phyloP scores from a whole-genome alignment of 2,888 invertebrate genomes.

The Chymomyza amoena region DNA sequence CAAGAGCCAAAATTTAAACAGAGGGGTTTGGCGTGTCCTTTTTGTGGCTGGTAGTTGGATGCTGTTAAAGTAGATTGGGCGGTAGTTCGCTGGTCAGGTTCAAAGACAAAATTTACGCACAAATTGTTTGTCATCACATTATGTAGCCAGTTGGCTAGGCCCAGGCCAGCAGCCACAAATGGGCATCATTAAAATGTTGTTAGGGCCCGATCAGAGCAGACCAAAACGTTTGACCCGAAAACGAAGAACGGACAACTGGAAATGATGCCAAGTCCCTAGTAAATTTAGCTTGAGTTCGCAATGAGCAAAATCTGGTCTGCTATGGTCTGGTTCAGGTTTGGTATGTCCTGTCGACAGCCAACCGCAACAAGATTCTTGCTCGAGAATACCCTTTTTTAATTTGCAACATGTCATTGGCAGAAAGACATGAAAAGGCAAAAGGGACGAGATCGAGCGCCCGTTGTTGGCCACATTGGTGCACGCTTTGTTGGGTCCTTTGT shows the following conservation, averaged over 20 bases:
- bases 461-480: slow-evolving; percentile 22
- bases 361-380: slow-evolving; percentile 65
- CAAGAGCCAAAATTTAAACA: neutral
- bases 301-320: slow-evolving; percentile 3
- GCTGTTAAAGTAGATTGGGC: neutral
- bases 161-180: slow-evolving; percentile 40
- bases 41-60: slow-evolving; percentile 5
- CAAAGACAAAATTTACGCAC: slow-evolving; percentile 57
- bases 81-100: slow-evolving; percentile 18
- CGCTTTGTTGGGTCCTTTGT: slow-evolving; percentile 69
- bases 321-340: slow-evolving; percentile 11
- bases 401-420: slow-evolving; percentile 73
- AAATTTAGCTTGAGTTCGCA: slow-evolving; percentile 18
- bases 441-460: slow-evolving; percentile 35
- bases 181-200: slow-evolving; percentile 72
- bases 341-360: slow-evolving; percentile 34
- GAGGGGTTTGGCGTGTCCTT: neutral
- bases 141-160: slow-evolving; percentile 48
- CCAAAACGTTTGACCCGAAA: slow-evolving; percentile 31
- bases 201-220: slow-evolving; percentile 43
- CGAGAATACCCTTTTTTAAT: slow-evolving; percentile 73
- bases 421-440: slow-evolving; percentile 60
- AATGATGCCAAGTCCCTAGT: slow-evolving; percentile 5
- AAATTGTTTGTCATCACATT: slow-evolving; percentile 73
- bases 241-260: neutral